phyloP scores from a whole-genome alignment of 2,113 vertebrate species.

The Vidua macroura region DNA sequence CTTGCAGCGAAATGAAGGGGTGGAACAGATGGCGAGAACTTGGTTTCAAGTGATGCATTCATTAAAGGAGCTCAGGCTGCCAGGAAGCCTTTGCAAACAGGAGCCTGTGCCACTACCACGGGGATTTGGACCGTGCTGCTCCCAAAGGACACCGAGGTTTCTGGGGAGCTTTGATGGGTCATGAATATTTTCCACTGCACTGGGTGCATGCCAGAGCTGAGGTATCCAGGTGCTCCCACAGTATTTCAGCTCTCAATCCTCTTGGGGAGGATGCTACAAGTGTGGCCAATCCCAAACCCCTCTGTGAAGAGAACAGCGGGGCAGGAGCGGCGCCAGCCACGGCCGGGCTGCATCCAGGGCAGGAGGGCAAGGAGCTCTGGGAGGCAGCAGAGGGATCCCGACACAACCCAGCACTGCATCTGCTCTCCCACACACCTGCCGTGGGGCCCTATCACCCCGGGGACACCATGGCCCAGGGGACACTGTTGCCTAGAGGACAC shows the following conservation, averaged over 20 bases:
- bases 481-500: too few relatives aligned
- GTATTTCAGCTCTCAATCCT: neutral
- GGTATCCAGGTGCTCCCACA: neutral
- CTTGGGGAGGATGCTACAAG: neutral
- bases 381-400: neutral
- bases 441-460: rapidly evolving
- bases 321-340: rapidly evolving
- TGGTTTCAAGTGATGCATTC: conserved; percentile 60
- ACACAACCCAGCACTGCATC: rapidly evolving
- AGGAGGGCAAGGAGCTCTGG: neutral
- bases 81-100: conserved; percentile 35
- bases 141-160: neutral
- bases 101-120: neutral
- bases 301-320: neutral
- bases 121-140: neutral
- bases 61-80: conserved; percentile 44
- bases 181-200: neutral
- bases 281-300: neutral
- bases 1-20: conserved; percentile 33
- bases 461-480: neutral
- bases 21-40: conserved; percentile 60
- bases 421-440: rapidly evolving
- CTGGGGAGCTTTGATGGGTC: neutral
- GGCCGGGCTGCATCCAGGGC: rapidly evolving
- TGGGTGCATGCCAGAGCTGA: neutral